Conservation (phyloP, 92 coral and sea anemone genomes). For the Epizoanthus rinbou region DNA sequence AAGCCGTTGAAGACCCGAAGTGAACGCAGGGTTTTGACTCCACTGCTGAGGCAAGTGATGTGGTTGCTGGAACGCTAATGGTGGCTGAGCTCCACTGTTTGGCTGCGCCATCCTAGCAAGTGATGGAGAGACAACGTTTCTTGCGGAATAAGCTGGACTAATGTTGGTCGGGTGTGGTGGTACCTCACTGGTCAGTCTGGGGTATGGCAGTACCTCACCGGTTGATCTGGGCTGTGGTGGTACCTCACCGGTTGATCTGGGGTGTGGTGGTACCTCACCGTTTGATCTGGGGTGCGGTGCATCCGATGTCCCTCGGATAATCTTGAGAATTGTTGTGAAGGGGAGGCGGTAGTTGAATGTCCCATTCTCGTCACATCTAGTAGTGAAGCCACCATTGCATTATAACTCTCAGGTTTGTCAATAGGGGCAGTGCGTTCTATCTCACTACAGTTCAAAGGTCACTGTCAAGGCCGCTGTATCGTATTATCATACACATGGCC, state of each 20-base stretch:
- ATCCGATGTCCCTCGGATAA: conserved; percentile 40
- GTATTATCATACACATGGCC: too few relatives aligned
- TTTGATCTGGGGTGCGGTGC: background rate
- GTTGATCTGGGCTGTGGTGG: background rate
- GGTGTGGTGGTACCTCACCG: background rate
- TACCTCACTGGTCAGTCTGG: background rate
- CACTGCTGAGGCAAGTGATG: background rate
- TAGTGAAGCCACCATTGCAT: background rate
- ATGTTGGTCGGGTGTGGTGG: background rate
- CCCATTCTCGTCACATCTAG: conserved; percentile 77
- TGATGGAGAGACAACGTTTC: background rate
- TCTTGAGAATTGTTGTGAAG: conserved; percentile 68
- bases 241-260: background rate
- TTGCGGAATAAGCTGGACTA: background rate
- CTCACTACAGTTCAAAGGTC: too few relatives aligned
- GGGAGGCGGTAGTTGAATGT: conserved; percentile 93
- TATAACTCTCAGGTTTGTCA: background rate
- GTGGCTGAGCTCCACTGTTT: background rate
- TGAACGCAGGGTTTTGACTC: background rate
- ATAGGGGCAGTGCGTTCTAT: too few relatives aligned
- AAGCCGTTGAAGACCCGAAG: background rate
- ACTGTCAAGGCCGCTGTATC: too few relatives aligned
- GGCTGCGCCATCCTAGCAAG: background rate
- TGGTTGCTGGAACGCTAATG: background rate
- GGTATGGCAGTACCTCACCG: background rate